These are phyloP conservation scores for Caenorhabditis sp. DNA, from an alignment of 2,888 invertebrate genomes.

Conservation along the genomic window DNA sequence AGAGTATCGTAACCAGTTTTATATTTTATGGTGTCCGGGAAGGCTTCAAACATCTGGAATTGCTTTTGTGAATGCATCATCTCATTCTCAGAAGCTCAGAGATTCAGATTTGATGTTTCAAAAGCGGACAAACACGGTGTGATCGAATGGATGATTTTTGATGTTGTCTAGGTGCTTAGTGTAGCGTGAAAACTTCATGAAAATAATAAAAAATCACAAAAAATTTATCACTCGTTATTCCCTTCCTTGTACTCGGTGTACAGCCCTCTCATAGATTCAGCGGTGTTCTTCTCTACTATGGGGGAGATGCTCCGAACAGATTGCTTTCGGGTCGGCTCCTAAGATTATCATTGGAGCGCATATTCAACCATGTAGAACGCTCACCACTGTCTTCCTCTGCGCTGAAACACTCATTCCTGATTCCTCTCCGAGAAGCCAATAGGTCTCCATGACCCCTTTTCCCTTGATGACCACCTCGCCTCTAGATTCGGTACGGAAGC, in stretches of 20 bases:
- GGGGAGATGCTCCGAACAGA: neutral
- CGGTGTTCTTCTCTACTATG: neutral
- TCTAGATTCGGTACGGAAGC: constrained; percentile 75
- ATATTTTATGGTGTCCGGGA: neutral
- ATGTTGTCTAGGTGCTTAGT: too few species aligned
- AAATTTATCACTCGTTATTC: neutral
- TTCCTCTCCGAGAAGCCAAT: constrained; percentile 67
- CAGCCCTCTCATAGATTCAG: neutral
- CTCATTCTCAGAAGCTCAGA: neutral
- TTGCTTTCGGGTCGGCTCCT: neutral
- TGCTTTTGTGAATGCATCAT: neutral
- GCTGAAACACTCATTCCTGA: neutral
- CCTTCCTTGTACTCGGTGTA: neutral
- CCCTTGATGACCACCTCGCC: constrained; percentile 80
- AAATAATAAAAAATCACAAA: too few species aligned
- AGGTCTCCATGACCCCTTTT: constrained; percentile 78
- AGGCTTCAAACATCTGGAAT: neutral
- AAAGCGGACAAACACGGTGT: neutral
- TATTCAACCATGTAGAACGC: neutral
- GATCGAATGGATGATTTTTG: neutral
- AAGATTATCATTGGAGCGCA: neutral
- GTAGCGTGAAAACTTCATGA: too few species aligned
- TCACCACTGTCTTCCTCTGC: too few species aligned
- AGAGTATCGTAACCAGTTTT: neutral
- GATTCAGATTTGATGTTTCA: neutral